phyloP scores from a whole-genome alignment of 1,140 invertebrate genomes.

The Dendrolimus kikuchii region DNA sequence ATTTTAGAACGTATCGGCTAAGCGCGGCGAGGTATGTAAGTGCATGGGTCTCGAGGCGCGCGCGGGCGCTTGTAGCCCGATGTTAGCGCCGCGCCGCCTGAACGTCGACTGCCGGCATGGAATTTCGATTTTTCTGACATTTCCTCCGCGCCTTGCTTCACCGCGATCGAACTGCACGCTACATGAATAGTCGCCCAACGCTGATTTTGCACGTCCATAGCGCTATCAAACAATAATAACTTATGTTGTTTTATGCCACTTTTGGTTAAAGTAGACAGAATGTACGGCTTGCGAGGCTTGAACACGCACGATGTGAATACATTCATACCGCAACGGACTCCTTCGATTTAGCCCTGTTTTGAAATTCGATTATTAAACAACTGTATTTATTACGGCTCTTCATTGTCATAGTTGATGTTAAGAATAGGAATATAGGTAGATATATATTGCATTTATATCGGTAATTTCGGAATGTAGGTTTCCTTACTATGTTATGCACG shows the following conservation, averaged over 20 bases:
- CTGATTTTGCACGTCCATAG: constrained; percentile 63
- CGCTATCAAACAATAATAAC: constrained; percentile 31
- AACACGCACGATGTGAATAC: constrained; percentile 42
- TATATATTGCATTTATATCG: no score
- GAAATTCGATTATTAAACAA: constrained; percentile 11
- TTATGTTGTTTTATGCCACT: constrained; percentile 46
- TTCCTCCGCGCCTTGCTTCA: constrained; percentile 64
- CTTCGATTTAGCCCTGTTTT: constrained; percentile 20
- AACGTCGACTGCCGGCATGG: constrained; percentile 63
- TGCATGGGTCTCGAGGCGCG: constrained; percentile 31
- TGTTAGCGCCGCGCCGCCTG: constrained; percentile 63
- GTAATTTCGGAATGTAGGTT: no score
- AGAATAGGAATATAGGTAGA: no score
- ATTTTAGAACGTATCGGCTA: constrained; percentile 24
- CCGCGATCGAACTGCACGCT: constrained; percentile 64
- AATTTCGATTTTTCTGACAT: constrained; percentile 71
- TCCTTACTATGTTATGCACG: no score
- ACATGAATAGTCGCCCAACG: constrained; percentile 40
- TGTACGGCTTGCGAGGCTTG: constrained; percentile 21
- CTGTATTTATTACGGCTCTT: not conserved
- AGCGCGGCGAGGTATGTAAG: constrained; percentile 15
- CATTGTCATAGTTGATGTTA: constrained; percentile 3
- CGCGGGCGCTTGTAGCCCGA: constrained; percentile 55
- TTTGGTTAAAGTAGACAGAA: constrained; percentile 36
- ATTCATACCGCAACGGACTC: constrained; percentile 16